These are phyloP conservation scores for Erannis defoliaria DNA, from an alignment of 2,888 invertebrate genomes.

Conservation along the genomic window DNA sequence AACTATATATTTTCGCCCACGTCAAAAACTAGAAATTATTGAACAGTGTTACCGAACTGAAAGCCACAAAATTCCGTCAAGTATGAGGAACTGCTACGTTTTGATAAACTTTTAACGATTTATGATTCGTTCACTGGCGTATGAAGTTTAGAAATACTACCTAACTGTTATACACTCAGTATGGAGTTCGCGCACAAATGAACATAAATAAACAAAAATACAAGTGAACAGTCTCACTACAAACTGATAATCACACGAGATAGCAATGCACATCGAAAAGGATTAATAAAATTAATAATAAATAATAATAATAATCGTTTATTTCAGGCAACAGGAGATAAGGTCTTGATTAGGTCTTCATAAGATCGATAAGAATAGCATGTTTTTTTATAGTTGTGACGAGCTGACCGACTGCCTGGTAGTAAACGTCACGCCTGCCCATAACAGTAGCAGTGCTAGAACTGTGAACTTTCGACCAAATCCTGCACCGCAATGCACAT, in stretches of 20 bases:
- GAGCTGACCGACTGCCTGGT: no score
- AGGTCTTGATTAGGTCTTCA: no score
- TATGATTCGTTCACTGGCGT: constrained; percentile 56
- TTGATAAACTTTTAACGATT: constrained; percentile 71
- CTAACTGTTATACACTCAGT: not conserved
- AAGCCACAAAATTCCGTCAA: constrained; percentile 45
- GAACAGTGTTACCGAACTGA: constrained; percentile 27
- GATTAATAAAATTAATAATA: no score
- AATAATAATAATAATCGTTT: no score
- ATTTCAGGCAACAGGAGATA: no score
- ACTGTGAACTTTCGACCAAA: no score
- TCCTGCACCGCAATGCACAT: no score
- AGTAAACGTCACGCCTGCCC: no score
- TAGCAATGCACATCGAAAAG: not conserved
- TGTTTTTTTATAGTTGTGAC: no score
- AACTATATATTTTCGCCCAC: not conserved
- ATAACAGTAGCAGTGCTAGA: no score
- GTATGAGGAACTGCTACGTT: constrained; percentile 48
- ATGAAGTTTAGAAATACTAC: constrained; percentile 46
- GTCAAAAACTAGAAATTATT: not conserved
- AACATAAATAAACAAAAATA: no score
- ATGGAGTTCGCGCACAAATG: not conserved
- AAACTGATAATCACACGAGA: not conserved
- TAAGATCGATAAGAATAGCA: no score
- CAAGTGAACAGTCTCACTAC: not conserved